Conservation (phyloP, 1,140 invertebrate species). For the Lucilia cuprina region DNA sequence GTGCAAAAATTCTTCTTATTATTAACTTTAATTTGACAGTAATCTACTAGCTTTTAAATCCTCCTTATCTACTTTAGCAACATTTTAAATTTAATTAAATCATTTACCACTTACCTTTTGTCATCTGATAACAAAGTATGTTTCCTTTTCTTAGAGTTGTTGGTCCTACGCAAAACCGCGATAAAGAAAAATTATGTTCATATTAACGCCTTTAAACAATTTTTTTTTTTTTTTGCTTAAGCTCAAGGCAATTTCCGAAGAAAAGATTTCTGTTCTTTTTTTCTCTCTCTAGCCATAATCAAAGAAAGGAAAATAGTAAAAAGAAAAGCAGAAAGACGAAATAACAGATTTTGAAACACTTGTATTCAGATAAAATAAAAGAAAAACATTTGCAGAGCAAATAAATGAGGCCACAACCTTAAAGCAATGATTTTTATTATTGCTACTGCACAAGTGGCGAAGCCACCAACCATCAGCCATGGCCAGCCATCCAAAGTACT, state of each 20-base stretch:
- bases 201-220: not conserved
- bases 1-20: too few species aligned
- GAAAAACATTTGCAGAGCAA: not conserved
- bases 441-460: not conserved
- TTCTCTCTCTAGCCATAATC: too few species aligned
- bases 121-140: not conserved
- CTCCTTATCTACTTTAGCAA: not conserved
- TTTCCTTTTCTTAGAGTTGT: not conserved
- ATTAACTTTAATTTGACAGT: too few species aligned
- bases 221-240: not conserved
- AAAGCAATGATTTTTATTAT: not conserved
- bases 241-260: not conserved
- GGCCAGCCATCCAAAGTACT: not conserved
- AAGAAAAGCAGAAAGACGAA: not conserved
- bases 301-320: not conserved
- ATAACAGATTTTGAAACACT: not conserved
- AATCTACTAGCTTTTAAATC: too few species aligned
- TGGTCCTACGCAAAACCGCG: not conserved
- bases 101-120: not conserved
- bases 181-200: not conserved
- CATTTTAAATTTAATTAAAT: not conserved
- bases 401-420: conserved; percentile 14
- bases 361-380: not conserved
- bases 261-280: not conserved
- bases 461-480: not conserved